Evolutionary conservation across 2,797 vertebrate species (phyloP), one percentile per base, ranked within the genome.

Genomic region (Perodicticus potto): DNA sequence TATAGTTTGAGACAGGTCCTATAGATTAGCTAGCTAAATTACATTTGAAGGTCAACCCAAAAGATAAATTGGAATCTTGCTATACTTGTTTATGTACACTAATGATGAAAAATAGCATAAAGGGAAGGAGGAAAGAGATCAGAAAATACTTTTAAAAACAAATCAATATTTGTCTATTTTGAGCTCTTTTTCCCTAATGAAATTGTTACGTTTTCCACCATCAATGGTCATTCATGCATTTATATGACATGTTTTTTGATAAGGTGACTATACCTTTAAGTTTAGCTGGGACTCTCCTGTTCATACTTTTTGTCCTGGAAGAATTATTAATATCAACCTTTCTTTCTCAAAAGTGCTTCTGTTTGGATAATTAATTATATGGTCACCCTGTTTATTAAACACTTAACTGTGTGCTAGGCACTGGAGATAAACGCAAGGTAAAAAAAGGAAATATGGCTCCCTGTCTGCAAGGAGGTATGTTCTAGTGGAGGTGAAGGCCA

Each of bases 91-190:
- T 69, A n/a, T 22, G 32, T 4, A 55, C 0, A 86, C 7, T 2
- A 67, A 29, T 55, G 32, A 72, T 0, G 59, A 55, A 45, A 72
- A 89, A 77, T 2, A 73, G 49, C 11, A 27, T 19, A n/a, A 87
- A 90, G 43, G 34, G 72, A 27, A 7, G 22, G 23, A 7, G 45
- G 2, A 59, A 13, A 12, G 34, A 69, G 12, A 85, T 61, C 2
- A 63, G 57, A 17, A 84, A 85, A 86, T 69, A 40, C 7, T 61
- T 91, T n/a, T 29, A 40, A 69, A 90, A 92, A 14, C 61, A 67
- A 72, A 49, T 73, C 86, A 74, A 37, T 92, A 55, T 85, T 81
- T 84, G 23, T 40, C 27, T 70, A 34, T 89, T 85, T 95, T 88
- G 22, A 76, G 5, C 2, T 74, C 13, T 87, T 74, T 74, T 65